Evolutionary conservation across 2,888 invertebrate species (phyloP).

Genomic region (Andrena bucephala): DNA sequence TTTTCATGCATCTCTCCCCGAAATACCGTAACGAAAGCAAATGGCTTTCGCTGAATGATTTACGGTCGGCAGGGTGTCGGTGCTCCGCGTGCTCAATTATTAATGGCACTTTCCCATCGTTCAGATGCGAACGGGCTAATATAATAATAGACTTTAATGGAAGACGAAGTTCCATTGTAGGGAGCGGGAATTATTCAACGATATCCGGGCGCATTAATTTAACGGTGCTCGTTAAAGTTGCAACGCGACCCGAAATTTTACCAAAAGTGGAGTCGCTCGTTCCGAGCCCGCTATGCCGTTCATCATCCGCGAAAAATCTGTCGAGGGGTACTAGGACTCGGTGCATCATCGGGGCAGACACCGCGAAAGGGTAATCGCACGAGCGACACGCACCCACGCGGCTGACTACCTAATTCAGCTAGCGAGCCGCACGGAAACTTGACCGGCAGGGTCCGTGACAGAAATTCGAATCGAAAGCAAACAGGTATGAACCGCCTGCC

Average conservation of each 20-base stretch:
- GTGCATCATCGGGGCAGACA: not conserved
- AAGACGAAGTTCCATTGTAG: slow-evolving; percentile 2
- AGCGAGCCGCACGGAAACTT: not conserved
- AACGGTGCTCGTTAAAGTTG: slow-evolving; percentile 4
- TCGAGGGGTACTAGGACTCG: not conserved
- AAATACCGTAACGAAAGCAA: slow-evolving; percentile 21
- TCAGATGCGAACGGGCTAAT: slow-evolving; percentile 5
- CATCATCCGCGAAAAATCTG: slow-evolving; percentile 12
- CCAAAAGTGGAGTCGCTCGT: not conserved
- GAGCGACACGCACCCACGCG: slow-evolving; percentile 3
- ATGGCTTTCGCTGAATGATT: slow-evolving; percentile 28
- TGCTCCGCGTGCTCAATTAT: slow-evolving; percentile 13
- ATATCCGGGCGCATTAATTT: slow-evolving; percentile 23
- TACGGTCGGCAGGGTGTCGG: not conserved
- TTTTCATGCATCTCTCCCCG: not conserved
- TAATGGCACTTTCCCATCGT: slow-evolving; percentile 31
- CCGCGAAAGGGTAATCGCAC: not conserved
- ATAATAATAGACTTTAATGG: slow-evolving; percentile 17
- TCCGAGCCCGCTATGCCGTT: not conserved
- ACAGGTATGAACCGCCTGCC: not conserved
- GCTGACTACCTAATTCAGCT: not conserved
- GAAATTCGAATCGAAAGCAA: not conserved
- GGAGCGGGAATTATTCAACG: slow-evolving; percentile 25
- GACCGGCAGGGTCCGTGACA: not conserved
- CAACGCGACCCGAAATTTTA: slow-evolving; percentile 2